Conservation (phyloP, 2,888 invertebrate genomes). For the Endotricha flammealis region DNA sequence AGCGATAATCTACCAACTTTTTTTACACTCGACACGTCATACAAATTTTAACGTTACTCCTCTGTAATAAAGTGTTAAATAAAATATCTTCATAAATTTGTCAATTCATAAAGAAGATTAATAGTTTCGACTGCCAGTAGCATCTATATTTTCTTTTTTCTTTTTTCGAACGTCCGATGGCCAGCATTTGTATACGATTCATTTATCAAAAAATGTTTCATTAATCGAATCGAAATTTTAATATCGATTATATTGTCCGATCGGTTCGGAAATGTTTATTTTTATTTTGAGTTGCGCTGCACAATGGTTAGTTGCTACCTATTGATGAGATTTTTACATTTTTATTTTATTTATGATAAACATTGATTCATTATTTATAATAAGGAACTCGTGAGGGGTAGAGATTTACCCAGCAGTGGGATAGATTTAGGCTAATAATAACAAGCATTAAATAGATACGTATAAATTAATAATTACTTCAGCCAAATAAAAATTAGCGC, state of each 20-base stretch:
- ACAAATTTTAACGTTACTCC: too few species aligned
- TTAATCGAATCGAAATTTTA: conserved; percentile 42
- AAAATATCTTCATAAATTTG: conserved; percentile 5
- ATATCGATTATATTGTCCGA: conserved; percentile 10
- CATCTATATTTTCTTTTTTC: conserved; percentile 29
- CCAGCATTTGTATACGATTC: conserved; percentile 45
- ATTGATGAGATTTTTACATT: neutral
- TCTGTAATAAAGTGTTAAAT: too few species aligned
- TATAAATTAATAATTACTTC: too few species aligned
- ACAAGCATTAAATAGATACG: too few species aligned
- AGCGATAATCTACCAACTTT: conserved; percentile 9
- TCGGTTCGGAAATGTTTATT: conserved; percentile 5
- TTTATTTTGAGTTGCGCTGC: conserved; percentile 4
- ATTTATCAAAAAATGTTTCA: conserved; percentile 50
- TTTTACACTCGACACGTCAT: too few species aligned
- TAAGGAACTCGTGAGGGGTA: too few species aligned
- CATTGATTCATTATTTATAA: too few species aligned
- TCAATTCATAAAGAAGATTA: conserved; percentile 54
- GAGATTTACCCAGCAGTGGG: too few species aligned
- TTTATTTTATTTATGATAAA: conserved; percentile 1
- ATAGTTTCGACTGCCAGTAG: conserved; percentile 61
- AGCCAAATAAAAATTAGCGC: too few species aligned
- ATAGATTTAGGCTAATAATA: too few species aligned
- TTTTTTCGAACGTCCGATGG: conserved; percentile 41
- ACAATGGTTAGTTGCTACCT: conserved; percentile 4